These are phyloP conservation scores for Hippocampus kuda DNA, from an alignment of 2,797 vertebrate genomes.

Conservation along the genomic window DNA sequence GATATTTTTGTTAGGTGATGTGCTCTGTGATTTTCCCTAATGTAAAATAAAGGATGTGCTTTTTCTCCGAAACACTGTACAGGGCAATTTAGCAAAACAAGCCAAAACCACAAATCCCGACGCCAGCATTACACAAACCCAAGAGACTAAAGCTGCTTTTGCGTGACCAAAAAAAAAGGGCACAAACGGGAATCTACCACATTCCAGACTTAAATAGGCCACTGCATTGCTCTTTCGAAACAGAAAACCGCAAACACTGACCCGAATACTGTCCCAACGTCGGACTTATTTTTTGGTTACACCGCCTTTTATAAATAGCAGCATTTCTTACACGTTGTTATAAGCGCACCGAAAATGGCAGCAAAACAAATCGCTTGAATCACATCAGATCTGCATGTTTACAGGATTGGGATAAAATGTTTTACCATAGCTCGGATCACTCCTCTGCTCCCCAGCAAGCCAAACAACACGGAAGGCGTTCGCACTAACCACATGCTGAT, in stretches of 20 bases:
- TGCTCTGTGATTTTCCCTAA: too few species aligned
- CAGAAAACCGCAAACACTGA: not conserved
- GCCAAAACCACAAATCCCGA: not conserved
- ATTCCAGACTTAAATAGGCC: not conserved
- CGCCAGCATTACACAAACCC: not conserved
- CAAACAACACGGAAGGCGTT: slow-evolving; percentile 25
- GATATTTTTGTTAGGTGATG: too few species aligned
- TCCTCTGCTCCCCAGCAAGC: slow-evolving; percentile 25
- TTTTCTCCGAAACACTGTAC: not conserved
- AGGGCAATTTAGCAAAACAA: not conserved
- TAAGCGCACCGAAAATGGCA: not conserved
- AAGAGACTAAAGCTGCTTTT: not conserved
- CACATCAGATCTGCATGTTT: not conserved
- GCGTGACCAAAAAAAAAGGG: not conserved
- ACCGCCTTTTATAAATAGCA: slow-evolving; percentile 33
- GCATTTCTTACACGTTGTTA: not conserved
- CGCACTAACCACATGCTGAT: slow-evolving; percentile 44
- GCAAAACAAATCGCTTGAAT: not conserved
- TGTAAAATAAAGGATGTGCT: too few species aligned
- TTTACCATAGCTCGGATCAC: slow-evolving; percentile 60
- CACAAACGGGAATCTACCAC: not conserved
- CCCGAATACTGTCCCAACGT: not conserved
- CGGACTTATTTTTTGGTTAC: slow-evolving; percentile 34
- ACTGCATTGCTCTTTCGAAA: not conserved
- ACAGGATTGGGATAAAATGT: rapidly evolving